Conservation (phyloP, 2,888 invertebrate species). For the Drosophila melanosoma region DNA sequence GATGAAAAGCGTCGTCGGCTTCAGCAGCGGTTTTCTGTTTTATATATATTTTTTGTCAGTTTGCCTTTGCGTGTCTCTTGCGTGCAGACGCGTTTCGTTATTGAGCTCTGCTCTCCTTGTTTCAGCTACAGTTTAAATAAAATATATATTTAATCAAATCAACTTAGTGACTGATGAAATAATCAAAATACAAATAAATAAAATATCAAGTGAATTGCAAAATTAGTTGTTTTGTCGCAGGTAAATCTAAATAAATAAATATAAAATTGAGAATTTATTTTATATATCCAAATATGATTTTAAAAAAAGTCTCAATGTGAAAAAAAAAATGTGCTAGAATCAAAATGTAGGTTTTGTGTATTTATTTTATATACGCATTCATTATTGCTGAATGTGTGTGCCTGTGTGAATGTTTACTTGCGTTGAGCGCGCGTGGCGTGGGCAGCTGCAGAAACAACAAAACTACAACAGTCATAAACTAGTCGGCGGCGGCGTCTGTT, state of each 20-base stretch:
- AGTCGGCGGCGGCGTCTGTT: constrained; percentile 49
- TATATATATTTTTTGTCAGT: constrained; percentile 59
- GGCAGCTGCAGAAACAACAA: constrained; percentile 48
- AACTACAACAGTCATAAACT: constrained; percentile 30
- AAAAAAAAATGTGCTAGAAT: constrained; percentile 25
- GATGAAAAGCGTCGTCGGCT: constrained; percentile 49
- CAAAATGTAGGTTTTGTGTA: constrained; percentile 8
- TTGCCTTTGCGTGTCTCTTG: constrained; percentile 75
- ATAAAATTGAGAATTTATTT: constrained; percentile 3
- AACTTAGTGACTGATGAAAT: constrained; percentile 25
- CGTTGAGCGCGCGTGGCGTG: constrained; percentile 57
- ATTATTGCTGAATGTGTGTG: constrained; percentile 1
- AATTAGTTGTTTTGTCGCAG: constrained; percentile 17
- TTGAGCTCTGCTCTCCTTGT: constrained; percentile 37
- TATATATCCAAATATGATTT: constrained; percentile 20
- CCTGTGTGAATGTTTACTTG: constrained; percentile 16
- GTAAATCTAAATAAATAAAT: constrained; percentile 30
- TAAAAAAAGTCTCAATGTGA: not conserved
- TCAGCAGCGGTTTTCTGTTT: constrained; percentile 46
- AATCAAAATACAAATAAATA: constrained; percentile 2
- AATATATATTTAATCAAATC: constrained; percentile 8
- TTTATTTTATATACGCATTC: not conserved
- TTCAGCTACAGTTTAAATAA: constrained; percentile 30
- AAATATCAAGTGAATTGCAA: constrained; percentile 11
- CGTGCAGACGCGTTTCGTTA: constrained; percentile 74